Evolutionary conservation across 2,113 vertebrate species (phyloP), one percentile per base, ranked within the genome.

Genomic region (Sclerurus mexicanus): DNA sequence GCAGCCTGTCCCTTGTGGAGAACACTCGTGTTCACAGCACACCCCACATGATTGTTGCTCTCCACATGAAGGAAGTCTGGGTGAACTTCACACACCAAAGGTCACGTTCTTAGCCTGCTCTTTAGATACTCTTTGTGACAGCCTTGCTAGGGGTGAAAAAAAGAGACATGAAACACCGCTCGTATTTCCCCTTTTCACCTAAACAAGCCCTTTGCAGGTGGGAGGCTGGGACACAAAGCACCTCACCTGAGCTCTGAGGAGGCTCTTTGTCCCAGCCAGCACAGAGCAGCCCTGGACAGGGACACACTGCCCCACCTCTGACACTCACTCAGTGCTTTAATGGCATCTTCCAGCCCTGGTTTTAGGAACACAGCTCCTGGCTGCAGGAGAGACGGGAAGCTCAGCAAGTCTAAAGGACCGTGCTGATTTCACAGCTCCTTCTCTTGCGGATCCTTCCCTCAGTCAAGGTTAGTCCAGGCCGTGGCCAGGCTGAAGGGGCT

Each of bases 381-480:
- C 80, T 58, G 14, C 66, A 40, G 24, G 40, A 10, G 22, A 14
- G 53, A 3, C 3, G 64, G 27, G 30, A 66, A 44, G 62, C 39
- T 14, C 18, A 74, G 60, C 33, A 14, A 23, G 7, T 66, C 35
- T 44, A 3, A 42, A 69, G 27, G 42, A 46, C 75, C 44, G 22
- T 35, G 52, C 68, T 17, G 28, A 13, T 55, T 75, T 60, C 56
- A 37, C 27, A n/a, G 56, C 42, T 19, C 1, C 44, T 49, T 17
- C 21, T 21, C 44, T 17, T 0, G 0, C 15, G 7, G 68, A 49
- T 27, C 14, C 39, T 40, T n/a, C 62, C n/a, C 37, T 33, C n/a
- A 44, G 25, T 4, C 24, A 7, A 5, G 7, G 3, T 33, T 3
- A 35, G 14, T 5, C 27, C 25, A 35, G n/a, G 20, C 71, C 8